Evolutionary conservation across 1,140 invertebrate species (phyloP), one percentile per base, ranked within the genome.

Genomic region (Calosoma granatense): DNA sequence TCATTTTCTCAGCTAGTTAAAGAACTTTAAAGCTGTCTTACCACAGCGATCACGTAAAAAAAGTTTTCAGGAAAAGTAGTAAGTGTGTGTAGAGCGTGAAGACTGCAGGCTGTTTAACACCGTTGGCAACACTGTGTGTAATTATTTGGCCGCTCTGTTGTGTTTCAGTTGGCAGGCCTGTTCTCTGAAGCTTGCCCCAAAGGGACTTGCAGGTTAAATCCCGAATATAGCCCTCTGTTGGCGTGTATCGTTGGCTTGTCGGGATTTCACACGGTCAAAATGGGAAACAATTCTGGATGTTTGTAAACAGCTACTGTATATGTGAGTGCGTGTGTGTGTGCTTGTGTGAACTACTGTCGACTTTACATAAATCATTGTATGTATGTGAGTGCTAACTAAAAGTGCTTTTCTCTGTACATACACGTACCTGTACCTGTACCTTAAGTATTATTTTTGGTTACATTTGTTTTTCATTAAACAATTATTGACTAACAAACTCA

Each of bases 231-330:
- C 17, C 41, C 15, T 47, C 17, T 47, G 41, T 47, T 11, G 41
- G 26, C 26, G 26, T 36, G 26, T 36, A n/a, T 36, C 26, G 26
- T 36, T 36, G 26, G 26, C 26, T 36, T 36, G 26, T 36, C 26
- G 26, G 26, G 26, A 36, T 36, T 36, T 36, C 26, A 17, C 6
- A 11, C 41, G 41, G 9, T 6, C 41, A 4, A 4, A 17, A 47
- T 17, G 41, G 6, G 41, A 47, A 47, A 47, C 41, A 47, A 47
- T 47, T 47, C 41, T 12, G 15, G 41, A 12, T 47, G 41, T 47
- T 47, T 47, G 41, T 47, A 47, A 47, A 47, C 41, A 47, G 4
- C 9, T 17, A 11, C 41, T 4, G 41, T 17, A 17, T 47, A 17
- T 47, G 15, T n/a, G 6, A 9, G 26, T 36, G n/a, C n/a, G n/a